These are phyloP conservation scores for Hexactinellida sp. DNA, from an alignment of 37 sponge, comb jelly and placozoan genomes.

Conservation along the genomic window DNA sequence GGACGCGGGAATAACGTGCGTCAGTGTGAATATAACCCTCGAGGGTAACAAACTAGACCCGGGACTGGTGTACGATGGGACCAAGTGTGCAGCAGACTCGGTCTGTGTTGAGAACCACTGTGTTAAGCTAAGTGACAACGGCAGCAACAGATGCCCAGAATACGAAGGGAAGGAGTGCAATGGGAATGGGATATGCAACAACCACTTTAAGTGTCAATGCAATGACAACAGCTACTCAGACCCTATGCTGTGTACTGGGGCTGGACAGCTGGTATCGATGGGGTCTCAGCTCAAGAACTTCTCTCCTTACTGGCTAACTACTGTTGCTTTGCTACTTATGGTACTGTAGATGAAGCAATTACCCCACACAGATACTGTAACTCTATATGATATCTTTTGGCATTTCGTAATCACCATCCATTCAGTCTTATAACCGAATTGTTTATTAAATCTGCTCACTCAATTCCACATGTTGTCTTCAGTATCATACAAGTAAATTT, in stretches of 20 bases:
- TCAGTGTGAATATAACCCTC: neutral
- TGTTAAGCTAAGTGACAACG: neutral
- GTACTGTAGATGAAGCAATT: no score
- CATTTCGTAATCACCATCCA: no score
- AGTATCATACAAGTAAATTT: no score
- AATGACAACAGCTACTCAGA: neutral
- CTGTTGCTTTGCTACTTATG: no score
- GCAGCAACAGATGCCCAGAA: neutral
- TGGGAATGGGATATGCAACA: neutral
- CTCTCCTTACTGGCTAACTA: neutral
- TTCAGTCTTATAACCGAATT: no score
- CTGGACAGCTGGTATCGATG: neutral
- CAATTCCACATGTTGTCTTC: no score
- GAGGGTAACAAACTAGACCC: neutral
- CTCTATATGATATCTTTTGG: no score
- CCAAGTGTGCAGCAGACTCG: neutral
- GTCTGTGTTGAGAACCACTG: neutral
- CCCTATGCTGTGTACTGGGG: neutral
- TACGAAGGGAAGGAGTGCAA: neutral
- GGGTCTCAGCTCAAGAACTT: neutral
- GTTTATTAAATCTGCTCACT: no score
- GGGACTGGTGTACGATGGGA: neutral
- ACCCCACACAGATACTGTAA: no score
- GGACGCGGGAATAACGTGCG: neutral
- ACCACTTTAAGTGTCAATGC: neutral